Evolutionary conservation across 2,113 vertebrate species (phyloP).

Genomic region (Cephalopterus ornatus): DNA sequence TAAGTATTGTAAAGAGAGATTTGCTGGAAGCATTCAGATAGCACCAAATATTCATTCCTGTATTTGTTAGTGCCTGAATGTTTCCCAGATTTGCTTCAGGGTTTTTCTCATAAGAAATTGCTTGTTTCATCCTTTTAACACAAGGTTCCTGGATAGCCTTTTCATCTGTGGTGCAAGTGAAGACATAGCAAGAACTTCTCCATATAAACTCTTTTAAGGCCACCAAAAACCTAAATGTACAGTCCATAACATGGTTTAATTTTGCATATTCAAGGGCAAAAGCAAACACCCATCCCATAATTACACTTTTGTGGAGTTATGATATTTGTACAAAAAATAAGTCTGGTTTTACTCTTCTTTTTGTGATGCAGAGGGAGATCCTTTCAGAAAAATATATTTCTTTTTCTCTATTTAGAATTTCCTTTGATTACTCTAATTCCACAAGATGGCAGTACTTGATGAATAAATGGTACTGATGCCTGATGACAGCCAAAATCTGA

Average conservation of each 20-base stretch:
- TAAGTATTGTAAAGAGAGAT: neutral
- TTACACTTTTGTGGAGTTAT: neutral
- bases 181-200: fast-evolving
- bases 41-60: neutral
- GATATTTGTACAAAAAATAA: neutral
- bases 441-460: slow-evolving; percentile 42
- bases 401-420: neutral
- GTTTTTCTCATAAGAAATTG: neutral
- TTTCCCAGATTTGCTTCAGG: neutral
- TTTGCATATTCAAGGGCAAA: neutral
- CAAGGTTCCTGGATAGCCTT: neutral
- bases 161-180: neutral
- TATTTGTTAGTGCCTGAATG: neutral
- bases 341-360: neutral
- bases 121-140: neutral
- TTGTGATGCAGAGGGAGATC: neutral
- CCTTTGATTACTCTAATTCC: neutral
- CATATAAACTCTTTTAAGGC: neutral
- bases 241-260: neutral
- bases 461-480: neutral
- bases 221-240: neutral
- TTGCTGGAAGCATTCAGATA: neutral
- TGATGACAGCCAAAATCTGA: neutral
- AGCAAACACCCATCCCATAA: neutral
- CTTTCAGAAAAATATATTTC: neutral